Evolutionary conservation across 2,888 invertebrate species (phyloP).

Genomic region (Morpho deidamia): DNA sequence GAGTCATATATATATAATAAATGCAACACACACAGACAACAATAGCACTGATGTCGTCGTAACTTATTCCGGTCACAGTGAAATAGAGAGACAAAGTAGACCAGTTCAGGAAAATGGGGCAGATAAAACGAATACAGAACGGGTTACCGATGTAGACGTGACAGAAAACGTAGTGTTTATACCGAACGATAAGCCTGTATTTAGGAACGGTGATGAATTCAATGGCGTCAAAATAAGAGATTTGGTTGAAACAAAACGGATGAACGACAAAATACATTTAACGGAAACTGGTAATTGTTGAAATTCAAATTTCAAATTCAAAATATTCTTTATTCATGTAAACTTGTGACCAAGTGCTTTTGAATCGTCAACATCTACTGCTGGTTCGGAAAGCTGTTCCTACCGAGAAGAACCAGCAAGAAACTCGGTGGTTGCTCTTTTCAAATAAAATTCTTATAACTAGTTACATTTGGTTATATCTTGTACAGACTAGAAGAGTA

Average conservation of each 20-base stretch:
- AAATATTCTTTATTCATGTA: too few species aligned
- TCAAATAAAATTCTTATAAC: too few species aligned
- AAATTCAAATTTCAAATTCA: too few species aligned
- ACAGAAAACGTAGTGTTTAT: conserved; percentile 44
- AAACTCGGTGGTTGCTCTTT: too few species aligned
- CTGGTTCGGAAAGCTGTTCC: too few species aligned
- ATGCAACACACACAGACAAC: conserved; percentile 18
- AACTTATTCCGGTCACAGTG: conserved; percentile 37
- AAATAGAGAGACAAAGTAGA: conserved; percentile 18
- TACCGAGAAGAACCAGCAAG: too few species aligned
- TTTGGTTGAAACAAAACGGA: conserved; percentile 18
- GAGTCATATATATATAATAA: conserved; percentile 1
- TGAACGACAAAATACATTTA: conserved; percentile 14
- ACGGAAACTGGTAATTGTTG: conserved; percentile 29
- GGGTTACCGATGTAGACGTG: neutral
- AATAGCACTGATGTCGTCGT: conserved; percentile 41
- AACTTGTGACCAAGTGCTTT: too few species aligned
- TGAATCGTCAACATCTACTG: too few species aligned
- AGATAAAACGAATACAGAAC: neutral
- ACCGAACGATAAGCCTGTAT: conserved; percentile 38
- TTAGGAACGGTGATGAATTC: conserved; percentile 30
- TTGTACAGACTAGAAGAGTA: too few species aligned
- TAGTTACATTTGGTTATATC: too few species aligned
- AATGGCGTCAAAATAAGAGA: conserved; percentile 8
- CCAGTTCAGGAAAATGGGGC: neutral